Conservation (phyloP, 2,113 vertebrate genomes). For the Prinia subflava region DNA sequence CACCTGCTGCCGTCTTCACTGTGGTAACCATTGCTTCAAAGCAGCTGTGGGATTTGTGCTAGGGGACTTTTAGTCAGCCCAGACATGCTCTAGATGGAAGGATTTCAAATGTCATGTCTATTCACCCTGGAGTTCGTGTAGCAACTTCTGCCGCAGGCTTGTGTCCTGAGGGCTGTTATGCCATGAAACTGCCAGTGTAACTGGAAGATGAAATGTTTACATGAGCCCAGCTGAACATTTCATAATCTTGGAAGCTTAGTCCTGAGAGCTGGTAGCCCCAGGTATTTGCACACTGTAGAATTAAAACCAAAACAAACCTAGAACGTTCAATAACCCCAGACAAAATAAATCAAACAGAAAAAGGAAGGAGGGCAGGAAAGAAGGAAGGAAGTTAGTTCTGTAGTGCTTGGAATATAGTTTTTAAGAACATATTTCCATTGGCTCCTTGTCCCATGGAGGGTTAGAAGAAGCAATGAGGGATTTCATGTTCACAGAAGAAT, state of each 20-base stretch:
- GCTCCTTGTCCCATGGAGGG: accelerated
- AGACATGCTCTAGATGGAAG: neutral
- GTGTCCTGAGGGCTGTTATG: neutral
- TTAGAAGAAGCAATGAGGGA: neutral
- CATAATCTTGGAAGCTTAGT: neutral
- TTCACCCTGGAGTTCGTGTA: neutral
- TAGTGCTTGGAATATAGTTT: neutral
- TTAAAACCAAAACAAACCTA: neutral
- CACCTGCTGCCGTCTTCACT: neutral
- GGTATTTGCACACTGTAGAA: neutral
- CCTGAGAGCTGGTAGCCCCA: neutral
- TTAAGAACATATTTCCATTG: neutral
- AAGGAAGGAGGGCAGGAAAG: neutral
- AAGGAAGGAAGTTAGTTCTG: neutral
- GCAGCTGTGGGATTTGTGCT: neutral
- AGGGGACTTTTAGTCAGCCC: neutral
- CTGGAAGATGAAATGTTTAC: neutral
- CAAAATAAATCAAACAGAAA: neutral
- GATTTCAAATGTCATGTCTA: neutral
- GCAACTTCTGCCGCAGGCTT: neutral
- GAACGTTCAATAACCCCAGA: neutral
- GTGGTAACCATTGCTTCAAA: neutral
- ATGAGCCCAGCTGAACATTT: neutral
- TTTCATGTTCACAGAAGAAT: neutral
- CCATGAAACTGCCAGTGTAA: neutral